A percentile compares a stretch with the other conserved stretches of the same genome.
These are phyloP conservation scores for Propithecus perrieri DNA, from an alignment of 2,797 vertebrate genomes.

Conservation along the genomic window DNA sequence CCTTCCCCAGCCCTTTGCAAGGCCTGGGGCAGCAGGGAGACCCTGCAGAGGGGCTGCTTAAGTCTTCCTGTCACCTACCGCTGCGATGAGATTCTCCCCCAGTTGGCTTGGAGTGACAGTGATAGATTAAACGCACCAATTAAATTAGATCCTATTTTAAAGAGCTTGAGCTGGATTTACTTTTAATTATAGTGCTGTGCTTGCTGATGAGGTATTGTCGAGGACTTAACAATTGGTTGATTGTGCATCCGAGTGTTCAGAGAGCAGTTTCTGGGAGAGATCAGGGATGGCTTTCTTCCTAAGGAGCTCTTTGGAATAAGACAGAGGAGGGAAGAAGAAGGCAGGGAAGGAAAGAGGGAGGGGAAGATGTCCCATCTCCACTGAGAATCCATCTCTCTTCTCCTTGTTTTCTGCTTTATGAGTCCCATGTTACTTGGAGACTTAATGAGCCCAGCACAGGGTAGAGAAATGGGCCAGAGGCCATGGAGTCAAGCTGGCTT, in stretches of 20 bases:
- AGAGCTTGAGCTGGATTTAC: slow-evolving; percentile 81
- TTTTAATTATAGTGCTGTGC: slow-evolving; percentile 81
- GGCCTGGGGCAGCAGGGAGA: slow-evolving; percentile 44
- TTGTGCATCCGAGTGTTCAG: slow-evolving; percentile 75
- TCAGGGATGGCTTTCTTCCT: slow-evolving; percentile 57
- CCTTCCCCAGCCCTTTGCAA: slow-evolving; percentile 47
- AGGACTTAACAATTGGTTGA: slow-evolving; percentile 79
- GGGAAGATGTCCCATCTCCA: slow-evolving; percentile 11
- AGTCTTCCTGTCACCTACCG: slow-evolving; percentile 74
- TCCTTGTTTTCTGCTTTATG: slow-evolving; percentile 66
- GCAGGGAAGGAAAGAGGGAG: neutral
- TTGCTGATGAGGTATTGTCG: slow-evolving; percentile 80
- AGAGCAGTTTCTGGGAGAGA: slow-evolving; percentile 69
- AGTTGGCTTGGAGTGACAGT: slow-evolving; percentile 78
- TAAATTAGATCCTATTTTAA: slow-evolving; percentile 83
- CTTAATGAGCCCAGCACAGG: slow-evolving; percentile 25
- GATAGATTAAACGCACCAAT: slow-evolving; percentile 81
- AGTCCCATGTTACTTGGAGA: slow-evolving; percentile 44
- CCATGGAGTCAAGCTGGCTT: neutral
- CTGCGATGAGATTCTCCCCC: slow-evolving; percentile 74
- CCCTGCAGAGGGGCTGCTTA: slow-evolving; percentile 60
- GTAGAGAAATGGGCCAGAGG: slow-evolving; percentile 41
- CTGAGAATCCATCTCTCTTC: slow-evolving; percentile 65
- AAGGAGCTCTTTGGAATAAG: slow-evolving; percentile 66
- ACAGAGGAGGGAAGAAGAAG: slow-evolving; percentile 38